These are phyloP conservation scores for Drosophila hydei DNA, from an alignment of 1,140 invertebrate species.

Conservation along the genomic window DNA sequence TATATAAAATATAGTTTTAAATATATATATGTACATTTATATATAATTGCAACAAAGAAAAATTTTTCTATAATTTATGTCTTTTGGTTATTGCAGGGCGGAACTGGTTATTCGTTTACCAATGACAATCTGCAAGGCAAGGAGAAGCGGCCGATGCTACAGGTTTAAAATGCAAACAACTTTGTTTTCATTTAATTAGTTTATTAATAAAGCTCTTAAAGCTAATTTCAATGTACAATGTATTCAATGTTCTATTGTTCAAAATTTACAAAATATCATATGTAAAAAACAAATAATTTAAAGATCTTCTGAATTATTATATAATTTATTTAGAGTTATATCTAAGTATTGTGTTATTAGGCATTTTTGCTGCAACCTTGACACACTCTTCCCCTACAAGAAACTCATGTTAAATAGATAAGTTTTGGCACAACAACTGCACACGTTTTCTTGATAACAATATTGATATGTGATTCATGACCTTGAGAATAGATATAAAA, in stretches of 20 bases:
- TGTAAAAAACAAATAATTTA: no score
- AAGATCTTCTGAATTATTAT: background rate
- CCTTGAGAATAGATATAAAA: slow-evolving; percentile 61
- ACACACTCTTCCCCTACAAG: slow-evolving; percentile 40
- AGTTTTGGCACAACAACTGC: slow-evolving; percentile 18
- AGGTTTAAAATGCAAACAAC: no score
- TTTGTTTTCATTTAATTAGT: background rate
- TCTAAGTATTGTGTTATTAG: background rate
- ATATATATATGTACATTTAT: no score
- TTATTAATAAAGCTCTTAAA: background rate
- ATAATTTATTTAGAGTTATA: background rate
- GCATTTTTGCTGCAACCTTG: slow-evolving; percentile 43
- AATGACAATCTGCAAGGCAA: slow-evolving; percentile 93
- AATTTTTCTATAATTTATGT: no score
- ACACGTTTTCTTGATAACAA: slow-evolving; percentile 37
- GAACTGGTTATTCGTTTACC: slow-evolving; percentile 96
- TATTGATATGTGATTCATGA: slow-evolving; percentile 37
- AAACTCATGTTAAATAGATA: slow-evolving; percentile 34
- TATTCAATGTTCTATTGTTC: no score
- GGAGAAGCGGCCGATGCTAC: slow-evolving; percentile 93
- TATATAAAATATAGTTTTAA: no score
- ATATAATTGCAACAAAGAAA: no score
- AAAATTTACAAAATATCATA: no score
- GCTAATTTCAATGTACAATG: background rate
- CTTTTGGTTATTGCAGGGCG: slow-evolving; percentile 87